Conservation (phyloP, 2,888 invertebrate species). For the Nymphalis urticae region DNA sequence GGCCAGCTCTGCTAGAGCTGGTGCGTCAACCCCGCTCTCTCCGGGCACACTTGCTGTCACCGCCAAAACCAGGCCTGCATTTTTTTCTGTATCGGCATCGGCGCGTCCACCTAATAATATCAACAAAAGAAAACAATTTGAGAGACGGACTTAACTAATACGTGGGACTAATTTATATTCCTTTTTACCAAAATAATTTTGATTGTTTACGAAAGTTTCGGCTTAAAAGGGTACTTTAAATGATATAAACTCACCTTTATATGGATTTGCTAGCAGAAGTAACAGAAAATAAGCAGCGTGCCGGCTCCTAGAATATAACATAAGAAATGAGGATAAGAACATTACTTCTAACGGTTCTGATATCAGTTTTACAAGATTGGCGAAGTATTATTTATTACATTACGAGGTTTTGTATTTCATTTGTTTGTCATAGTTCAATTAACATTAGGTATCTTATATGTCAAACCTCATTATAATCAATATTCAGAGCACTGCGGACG, state of each 20-base stretch:
- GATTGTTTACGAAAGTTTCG: background rate
- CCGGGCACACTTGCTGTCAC: slow-evolving; percentile 43
- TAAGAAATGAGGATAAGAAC: too few relatives aligned
- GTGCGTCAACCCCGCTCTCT: slow-evolving; percentile 38
- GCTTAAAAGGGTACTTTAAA: background rate
- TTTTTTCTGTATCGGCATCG: background rate
- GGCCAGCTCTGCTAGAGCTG: slow-evolving; percentile 40
- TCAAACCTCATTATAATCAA: slow-evolving; percentile 7
- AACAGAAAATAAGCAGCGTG: background rate
- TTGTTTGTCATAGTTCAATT: background rate
- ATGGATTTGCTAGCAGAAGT: background rate
- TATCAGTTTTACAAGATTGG: too few relatives aligned
- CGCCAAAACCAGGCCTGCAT: slow-evolving; percentile 13
- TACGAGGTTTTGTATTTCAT: too few relatives aligned
- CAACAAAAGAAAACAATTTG: background rate
- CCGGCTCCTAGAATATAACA: background rate
- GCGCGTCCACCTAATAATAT: background rate
- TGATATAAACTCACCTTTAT: background rate
- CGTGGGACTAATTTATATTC: too few relatives aligned
- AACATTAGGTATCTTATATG: background rate
- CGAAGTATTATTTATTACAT: too few relatives aligned
- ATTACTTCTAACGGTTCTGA: too few relatives aligned
- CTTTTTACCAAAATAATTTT: background rate
- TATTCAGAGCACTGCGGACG: background rate
- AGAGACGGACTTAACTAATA: background rate